These are phyloP conservation scores for Drosophila atripex DNA, from an alignment of 2,888 invertebrate genomes.

Conservation along the genomic window DNA sequence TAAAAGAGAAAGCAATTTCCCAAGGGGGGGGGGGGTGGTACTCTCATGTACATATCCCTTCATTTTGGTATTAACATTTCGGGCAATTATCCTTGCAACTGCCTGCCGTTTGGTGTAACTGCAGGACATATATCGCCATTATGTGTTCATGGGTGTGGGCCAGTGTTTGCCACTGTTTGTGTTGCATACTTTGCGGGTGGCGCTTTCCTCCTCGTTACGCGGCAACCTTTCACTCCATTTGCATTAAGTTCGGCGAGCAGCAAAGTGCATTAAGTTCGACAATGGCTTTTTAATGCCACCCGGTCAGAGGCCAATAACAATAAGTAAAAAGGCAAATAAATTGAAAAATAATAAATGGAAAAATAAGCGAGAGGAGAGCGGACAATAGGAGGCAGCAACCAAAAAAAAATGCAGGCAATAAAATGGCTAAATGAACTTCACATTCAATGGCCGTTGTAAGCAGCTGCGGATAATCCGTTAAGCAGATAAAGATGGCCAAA, in stretches of 20 bases:
- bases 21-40: background rate
- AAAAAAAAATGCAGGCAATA: background rate
- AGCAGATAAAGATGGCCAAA: conserved; percentile 41
- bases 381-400: background rate
- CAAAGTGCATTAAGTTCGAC: conserved; percentile 47
- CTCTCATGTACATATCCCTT: background rate
- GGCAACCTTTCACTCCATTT: conserved; percentile 22
- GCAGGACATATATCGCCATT: background rate
- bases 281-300: conserved; percentile 44
- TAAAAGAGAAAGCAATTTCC: background rate
- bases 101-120: no score
- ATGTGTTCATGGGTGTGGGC: no score
- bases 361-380: background rate
- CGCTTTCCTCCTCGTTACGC: conserved; percentile 10
- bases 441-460: conserved; percentile 29
- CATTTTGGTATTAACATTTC: background rate
- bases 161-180: background rate
- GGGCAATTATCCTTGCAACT: conserved; percentile 6
- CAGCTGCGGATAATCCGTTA: conserved; percentile 46
- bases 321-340: conserved; percentile 20
- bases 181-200: conserved; percentile 27
- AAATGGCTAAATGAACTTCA: conserved; percentile 40
- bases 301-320: background rate
- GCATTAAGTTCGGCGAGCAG: conserved; percentile 34
- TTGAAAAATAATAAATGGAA: conserved; percentile 7